Evolutionary conservation across 2,797 vertebrate species (phyloP), one percentile per base, ranked within the genome.

Genomic region (Tangara arthus): DNA sequence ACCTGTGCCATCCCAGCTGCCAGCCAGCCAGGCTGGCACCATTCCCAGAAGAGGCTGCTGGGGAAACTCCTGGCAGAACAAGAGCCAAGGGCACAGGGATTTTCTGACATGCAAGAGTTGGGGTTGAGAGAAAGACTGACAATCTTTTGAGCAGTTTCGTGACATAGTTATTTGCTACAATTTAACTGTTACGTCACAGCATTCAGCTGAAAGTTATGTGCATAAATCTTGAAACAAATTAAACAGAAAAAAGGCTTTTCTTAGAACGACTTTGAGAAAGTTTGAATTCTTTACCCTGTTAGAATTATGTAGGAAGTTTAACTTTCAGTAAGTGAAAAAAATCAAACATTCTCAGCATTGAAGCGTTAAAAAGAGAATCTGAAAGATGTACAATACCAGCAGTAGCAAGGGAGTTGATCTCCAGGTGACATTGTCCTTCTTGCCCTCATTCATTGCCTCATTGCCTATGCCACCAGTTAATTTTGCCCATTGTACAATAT

Each of bases 1-100:
- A 32, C 0, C 0, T 1, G 11, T 9, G 24, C 49, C 44, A 65
- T 8, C 52, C 86, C 85, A 56, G 64, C 60, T 61, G 28, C 42
- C 69, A 42, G 30, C 52, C 80, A 46, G 42, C 69, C 16, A 21
- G 0, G 1, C 80, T 83, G 70, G 42, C 63, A 87, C 30, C 53
- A 16, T 22, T 73, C 72, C 65, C 79, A 72, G 59, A 10, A 39
- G 35, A 69, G 27, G 16, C 16, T 28, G 18, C 1, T 30, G 30
- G 35, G 66, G 65, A 89, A 91, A 69, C 10, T 87, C 73, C 42
- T 9, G 47, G 35, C 50, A 84, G 55, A 53, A 53, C 32, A 17
- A n/a, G 37, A 82, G 35, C 35, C 37, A 47, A 69, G 55, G 55
- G 32, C 3, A 2, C 37, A 75, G 61, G 50, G 39, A 30, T 81